Conservation (phyloP, 2,888 invertebrate species). For the Athripsodes cinereus region DNA sequence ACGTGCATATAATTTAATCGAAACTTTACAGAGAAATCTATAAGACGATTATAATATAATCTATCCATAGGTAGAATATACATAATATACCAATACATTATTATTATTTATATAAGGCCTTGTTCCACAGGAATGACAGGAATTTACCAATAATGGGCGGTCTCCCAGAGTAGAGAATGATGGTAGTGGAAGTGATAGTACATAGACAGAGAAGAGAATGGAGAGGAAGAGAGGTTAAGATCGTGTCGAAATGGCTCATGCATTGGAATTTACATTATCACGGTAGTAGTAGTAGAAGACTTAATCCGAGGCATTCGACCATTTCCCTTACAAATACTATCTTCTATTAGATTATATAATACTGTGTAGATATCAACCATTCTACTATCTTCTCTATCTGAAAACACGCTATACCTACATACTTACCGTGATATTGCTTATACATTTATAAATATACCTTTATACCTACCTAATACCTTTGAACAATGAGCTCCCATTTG, state of each 20-base stretch:
- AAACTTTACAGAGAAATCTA: no score
- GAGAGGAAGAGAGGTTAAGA: slow-evolving; percentile 3
- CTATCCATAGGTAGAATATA: no score
- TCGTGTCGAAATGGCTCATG: slow-evolving; percentile 12
- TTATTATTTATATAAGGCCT: not conserved
- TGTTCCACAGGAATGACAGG: slow-evolving; percentile 18
- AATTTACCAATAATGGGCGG: slow-evolving; percentile 27
- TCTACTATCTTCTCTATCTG: no score
- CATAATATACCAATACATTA: no score
- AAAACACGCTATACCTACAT: no score
- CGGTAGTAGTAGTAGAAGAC: slow-evolving; percentile 15
- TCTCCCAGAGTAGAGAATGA: slow-evolving; percentile 1
- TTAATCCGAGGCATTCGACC: slow-evolving; percentile 17
- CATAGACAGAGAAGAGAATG: not conserved
- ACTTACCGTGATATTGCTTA: no score
- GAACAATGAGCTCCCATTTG: no score
- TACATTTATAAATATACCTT: no score
- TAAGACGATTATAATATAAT: no score
- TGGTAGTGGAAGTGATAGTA: no score
- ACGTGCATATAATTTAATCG: no score
- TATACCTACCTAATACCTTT: no score
- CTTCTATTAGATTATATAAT: not conserved
- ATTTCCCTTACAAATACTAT: slow-evolving; percentile 4
- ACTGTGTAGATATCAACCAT: not conserved
- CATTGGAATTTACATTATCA: slow-evolving; percentile 26